Conservation (phyloP, 1,140 invertebrate genomes). For the Theocolax elegans region DNA sequence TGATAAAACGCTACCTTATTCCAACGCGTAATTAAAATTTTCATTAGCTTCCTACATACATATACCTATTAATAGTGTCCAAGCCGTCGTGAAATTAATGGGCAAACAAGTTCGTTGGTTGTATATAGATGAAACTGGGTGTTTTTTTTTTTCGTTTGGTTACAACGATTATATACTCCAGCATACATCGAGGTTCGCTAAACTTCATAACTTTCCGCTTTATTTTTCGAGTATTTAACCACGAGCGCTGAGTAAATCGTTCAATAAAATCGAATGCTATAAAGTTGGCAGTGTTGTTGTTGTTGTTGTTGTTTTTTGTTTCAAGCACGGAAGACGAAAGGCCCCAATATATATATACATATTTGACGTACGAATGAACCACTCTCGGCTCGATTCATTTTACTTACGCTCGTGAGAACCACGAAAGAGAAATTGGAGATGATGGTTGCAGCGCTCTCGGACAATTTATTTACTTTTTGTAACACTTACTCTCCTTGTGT, state of each 20-base stretch:
- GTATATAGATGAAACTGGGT: constrained; percentile 7
- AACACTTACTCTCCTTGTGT: constrained; percentile 51
- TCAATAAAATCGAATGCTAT: constrained; percentile 29
- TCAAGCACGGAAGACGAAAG: constrained; percentile 4
- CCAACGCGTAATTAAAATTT: background rate
- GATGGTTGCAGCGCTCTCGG: background rate
- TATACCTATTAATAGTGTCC: background rate
- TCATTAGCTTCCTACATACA: constrained; percentile 6
- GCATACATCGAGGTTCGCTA: background rate
- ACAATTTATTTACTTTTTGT: constrained; percentile 43
- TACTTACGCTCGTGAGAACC: constrained; percentile 10
- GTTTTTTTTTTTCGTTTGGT: too few species aligned
- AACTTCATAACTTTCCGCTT: constrained; percentile 9
- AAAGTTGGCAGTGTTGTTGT: too few species aligned
- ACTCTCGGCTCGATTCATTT: constrained; percentile 1
- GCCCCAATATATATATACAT: background rate
- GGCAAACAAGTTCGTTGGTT: constrained; percentile 10
- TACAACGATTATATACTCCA: too few species aligned
- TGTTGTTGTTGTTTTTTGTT: too few species aligned
- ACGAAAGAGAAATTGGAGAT: constrained; percentile 12
- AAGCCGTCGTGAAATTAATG: constrained; percentile 13
- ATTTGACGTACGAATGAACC: background rate
- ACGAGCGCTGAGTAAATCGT: background rate
- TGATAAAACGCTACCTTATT: too few species aligned
- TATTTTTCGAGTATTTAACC: constrained; percentile 1